A percentile compares a stretch with the other conserved stretches of the same genome.
These are phyloP conservation scores for Sylvilagus bachmani DNA, from an alignment of 2,113 vertebrate species.

Conservation along the genomic window DNA sequence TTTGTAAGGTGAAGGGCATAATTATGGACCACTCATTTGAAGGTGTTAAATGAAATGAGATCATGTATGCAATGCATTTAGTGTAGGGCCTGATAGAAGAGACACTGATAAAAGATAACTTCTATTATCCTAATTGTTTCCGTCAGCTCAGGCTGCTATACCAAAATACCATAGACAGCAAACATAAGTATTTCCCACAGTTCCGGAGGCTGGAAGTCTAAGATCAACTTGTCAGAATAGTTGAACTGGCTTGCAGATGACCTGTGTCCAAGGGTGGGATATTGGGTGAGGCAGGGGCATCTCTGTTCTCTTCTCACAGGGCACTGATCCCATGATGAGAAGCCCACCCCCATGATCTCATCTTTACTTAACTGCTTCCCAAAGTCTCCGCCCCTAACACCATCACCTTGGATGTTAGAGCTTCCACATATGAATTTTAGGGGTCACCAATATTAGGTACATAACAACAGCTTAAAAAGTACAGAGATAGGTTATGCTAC, in stretches of 20 bases:
- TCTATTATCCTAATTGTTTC: background rate
- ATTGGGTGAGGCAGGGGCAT: too few species aligned
- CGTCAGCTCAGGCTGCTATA: background rate
- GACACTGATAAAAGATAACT: background rate
- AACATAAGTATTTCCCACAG: background rate
- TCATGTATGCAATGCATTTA: accelerated
- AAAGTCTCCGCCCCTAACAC: background rate
- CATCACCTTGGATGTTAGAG: background rate
- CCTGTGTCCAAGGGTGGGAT: background rate
- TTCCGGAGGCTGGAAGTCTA: background rate
- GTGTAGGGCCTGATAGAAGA: background rate
- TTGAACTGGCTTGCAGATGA: background rate
- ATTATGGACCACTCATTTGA: background rate
- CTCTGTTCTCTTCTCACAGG: background rate
- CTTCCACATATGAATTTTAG: background rate
- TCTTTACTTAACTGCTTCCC: background rate
- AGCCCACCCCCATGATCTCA: background rate
- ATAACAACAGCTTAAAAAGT: background rate
- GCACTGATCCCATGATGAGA: background rate
- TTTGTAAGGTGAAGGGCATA: too few species aligned
- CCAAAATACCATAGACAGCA: background rate
- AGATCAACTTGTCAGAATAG: background rate
- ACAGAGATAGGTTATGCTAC: background rate
- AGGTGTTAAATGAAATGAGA: background rate
- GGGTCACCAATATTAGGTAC: background rate